These are phyloP conservation scores for Elmis aenea DNA, from an alignment of 2,888 invertebrate species.

Conservation along the genomic window DNA sequence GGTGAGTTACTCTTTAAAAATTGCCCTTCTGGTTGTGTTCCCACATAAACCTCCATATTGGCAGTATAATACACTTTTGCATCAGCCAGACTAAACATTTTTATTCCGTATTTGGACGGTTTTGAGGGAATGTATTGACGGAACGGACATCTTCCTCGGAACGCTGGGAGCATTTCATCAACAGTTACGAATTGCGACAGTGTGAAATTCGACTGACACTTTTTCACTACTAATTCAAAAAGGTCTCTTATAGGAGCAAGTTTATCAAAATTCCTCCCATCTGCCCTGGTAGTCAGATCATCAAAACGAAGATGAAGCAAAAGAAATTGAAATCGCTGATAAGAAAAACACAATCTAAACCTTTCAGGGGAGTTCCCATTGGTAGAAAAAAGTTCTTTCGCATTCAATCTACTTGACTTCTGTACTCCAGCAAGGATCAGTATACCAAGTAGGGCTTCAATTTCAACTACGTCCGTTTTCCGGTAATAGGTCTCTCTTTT, in stretches of 20 bases:
- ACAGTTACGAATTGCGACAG: slow-evolving; percentile 15
- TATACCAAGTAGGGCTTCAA: slow-evolving; percentile 3
- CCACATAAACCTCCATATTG: slow-evolving; percentile 27
- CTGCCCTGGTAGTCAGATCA: slow-evolving; percentile 10
- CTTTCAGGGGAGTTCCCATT: neutral
- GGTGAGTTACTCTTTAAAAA: slow-evolving; percentile 19
- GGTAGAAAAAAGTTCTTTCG: slow-evolving; percentile 1
- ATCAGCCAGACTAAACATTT: slow-evolving; percentile 13
- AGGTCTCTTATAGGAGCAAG: slow-evolving; percentile 14
- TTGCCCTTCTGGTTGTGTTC: slow-evolving; percentile 27
- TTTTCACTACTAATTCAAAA: slow-evolving; percentile 23
- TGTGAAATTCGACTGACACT: slow-evolving; percentile 21
- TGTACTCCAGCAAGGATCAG: slow-evolving; percentile 3
- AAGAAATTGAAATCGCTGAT: slow-evolving; percentile 1
- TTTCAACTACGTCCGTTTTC: slow-evolving; percentile 1
- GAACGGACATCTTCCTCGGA: slow-evolving; percentile 19
- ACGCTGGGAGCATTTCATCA: slow-evolving; percentile 21
- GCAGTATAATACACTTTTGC: slow-evolving; percentile 26
- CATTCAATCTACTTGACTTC: slow-evolving; percentile 3
- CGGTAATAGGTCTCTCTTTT: slow-evolving; percentile 2
- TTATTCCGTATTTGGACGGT: slow-evolving; percentile 19
- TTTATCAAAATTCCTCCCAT: slow-evolving; percentile 7
- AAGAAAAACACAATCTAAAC: neutral
- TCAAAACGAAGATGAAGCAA: slow-evolving; percentile 16
- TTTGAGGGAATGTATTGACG: slow-evolving; percentile 19